Percentiles rank a stretch among this genome's conserved stretches.
phyloP scores from a whole-genome alignment of 2,797 vertebrate species.

The Poecilia picta region DNA sequence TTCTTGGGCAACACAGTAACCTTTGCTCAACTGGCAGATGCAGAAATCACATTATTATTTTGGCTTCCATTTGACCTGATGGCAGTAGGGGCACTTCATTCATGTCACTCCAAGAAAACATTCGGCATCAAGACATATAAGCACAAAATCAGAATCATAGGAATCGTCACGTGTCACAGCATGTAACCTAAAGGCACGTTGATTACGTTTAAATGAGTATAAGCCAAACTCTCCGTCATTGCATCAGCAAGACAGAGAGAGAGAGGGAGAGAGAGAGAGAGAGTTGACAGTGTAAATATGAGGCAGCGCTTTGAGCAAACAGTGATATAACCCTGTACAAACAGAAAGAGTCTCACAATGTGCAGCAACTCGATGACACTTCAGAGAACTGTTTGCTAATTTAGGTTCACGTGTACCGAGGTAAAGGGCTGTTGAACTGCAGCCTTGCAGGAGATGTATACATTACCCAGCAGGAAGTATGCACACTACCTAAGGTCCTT shows the following conservation, averaged over 20 bases:
- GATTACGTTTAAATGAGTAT: conserved; percentile 8
- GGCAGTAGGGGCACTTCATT: conserved; percentile 12
- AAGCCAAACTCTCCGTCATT: conserved; percentile 27
- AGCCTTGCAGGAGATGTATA: conserved; percentile 11
- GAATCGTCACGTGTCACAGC: neutral
- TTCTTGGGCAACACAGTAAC: conserved; percentile 62
- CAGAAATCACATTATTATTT: conserved; percentile 49
- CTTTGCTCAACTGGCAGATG: conserved; percentile 59
- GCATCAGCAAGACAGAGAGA: conserved; percentile 55
- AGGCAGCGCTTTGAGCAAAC: conserved; percentile 73
- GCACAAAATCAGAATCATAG: neutral
- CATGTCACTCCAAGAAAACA: conserved; percentile 6
- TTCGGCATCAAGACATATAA: neutral
- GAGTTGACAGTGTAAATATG: conserved; percentile 59
- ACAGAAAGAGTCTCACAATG: conserved; percentile 61
- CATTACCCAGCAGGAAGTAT: neutral
- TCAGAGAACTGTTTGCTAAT: conserved; percentile 71
- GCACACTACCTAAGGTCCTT: neutral
- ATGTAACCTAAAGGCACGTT: neutral
- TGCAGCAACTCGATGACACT: conserved; percentile 58
- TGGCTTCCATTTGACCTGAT: conserved; percentile 23
- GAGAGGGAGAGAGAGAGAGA: conserved; percentile 60
- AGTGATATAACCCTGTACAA: conserved; percentile 76
- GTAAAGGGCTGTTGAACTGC: conserved; percentile 18
- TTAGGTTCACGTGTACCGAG: conserved; percentile 51